Evolutionary conservation across 2,888 invertebrate species (phyloP), one percentile per base, ranked within the genome.

Genomic region (Nephrocerus scutellatus): DNA sequence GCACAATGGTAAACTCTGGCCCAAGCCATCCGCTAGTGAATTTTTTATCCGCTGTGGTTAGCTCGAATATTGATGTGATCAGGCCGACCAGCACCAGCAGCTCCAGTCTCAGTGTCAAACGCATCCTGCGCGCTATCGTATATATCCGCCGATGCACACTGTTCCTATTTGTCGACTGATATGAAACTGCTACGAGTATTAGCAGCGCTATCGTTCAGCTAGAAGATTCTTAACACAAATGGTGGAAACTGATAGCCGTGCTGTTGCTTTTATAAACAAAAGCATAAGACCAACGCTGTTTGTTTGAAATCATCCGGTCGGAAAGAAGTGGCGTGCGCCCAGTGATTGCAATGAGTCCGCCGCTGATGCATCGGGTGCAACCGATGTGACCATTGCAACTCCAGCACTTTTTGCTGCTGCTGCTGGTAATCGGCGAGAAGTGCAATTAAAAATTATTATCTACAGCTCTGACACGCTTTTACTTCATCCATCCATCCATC

Each of bases 1-100:
- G 74, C 53, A 76, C 66, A 46, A 78, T 69, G 43, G 70, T 62
- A 53, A 76, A 71, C 54, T 78, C 78, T 3, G 76, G 73, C n/a
- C 74, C 71, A 19, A 53, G 26, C 56, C 53, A 54, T 10, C 23
- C 43, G 39, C 19, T 39, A 4, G 21, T 23, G 26, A 26, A n/a
- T 26, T 26, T 12, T 15, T 26, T 35, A 15, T 16, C 39, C 18
- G 35, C 19, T 18, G 25, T 5, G 16, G 14, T 14, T 15, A 24
- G 12, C 8, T 15, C 16, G 18, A 34, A n/a, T n/a, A n/a, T n/a
- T n/a, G n/a, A n/a, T n/a, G n/a, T n/a, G n/a, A n/a, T n/a, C n/a
- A n/a, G n/a, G n/a, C n/a, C 24, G 14, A 8, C 10, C 20, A 33
- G 16, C 16, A 36, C 12, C 6, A 43, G 21, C 5, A 14, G 30